A percentile compares a stretch with the other conserved stretches of the same genome.
These are phyloP conservation scores for Canis aureus DNA, from an alignment of 2,113 vertebrate genomes.

Conservation along the genomic window DNA sequence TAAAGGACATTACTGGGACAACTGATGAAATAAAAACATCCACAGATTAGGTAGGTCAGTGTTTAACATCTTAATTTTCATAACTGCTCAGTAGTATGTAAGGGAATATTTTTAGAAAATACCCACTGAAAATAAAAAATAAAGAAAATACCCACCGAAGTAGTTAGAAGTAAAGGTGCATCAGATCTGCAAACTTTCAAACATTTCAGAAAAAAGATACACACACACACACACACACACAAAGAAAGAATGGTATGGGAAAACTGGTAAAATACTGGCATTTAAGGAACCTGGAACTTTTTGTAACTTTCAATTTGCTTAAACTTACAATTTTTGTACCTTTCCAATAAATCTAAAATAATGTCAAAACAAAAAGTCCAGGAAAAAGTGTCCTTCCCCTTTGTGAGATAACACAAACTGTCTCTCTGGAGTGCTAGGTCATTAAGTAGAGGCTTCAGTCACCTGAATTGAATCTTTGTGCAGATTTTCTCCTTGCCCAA, in stretches of 20 bases:
- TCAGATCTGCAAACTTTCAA: neutral
- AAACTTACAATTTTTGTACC: neutral
- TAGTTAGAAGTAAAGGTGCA: neutral
- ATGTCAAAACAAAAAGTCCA: neutral
- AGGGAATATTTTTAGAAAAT: constrained; percentile 4
- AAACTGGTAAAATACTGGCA: neutral
- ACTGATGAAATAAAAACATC: neutral
- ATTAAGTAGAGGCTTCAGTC: neutral
- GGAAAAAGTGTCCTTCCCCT: neutral
- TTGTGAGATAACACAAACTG: neutral
- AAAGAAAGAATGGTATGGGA: neutral
- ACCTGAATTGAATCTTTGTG: neutral
- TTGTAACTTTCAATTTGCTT: constrained; percentile 13
- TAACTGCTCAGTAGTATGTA: neutral
- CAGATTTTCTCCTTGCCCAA: neutral
- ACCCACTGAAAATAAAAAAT: no score
- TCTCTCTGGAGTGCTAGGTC: neutral
- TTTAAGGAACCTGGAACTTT: neutral
- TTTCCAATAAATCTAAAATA: neutral
- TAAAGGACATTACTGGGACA: neutral
- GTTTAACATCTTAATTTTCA: neutral
- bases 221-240: accelerated
- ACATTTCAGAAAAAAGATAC: neutral
- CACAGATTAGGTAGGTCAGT: neutral
- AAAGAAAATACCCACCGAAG: neutral